Evolutionary conservation across 2,113 vertebrate species (phyloP).

Genomic region (Myotis yumanensis): DNA sequence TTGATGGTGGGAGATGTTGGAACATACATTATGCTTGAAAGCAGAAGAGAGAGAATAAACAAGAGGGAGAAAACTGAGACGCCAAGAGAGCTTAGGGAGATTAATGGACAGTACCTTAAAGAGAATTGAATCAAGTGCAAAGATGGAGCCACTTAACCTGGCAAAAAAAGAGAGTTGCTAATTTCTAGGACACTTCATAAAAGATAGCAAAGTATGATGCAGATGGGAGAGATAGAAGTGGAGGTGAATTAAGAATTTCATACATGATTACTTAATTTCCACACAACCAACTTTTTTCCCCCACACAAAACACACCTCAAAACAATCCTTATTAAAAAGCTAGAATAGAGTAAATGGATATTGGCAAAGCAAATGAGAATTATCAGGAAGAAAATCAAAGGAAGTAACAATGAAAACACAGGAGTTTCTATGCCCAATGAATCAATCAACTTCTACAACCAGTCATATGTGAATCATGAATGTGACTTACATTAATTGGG

Average conservation of each 20-base stretch:
- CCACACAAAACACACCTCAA: neutral
- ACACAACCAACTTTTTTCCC: neutral
- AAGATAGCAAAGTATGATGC: neutral
- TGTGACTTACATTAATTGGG: neutral
- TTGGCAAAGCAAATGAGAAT: neutral
- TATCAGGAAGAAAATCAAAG: neutral
- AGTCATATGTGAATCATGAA: neutral
- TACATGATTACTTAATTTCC: neutral
- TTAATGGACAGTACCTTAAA: neutral
- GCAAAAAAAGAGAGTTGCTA: neutral
- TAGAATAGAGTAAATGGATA: neutral
- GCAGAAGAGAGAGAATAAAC: neutral
- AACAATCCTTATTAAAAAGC: neutral
- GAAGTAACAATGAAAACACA: neutral
- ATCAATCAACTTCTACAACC: neutral
- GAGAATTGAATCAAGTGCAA: neutral
- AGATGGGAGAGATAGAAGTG: neutral
- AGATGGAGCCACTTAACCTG: neutral
- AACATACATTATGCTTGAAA: neutral
- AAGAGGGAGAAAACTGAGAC: neutral
- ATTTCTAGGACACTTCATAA: neutral
- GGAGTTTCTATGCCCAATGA: neutral
- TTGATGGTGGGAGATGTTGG: neutral
- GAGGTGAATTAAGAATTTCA: neutral
- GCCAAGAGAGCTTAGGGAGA: neutral